These are phyloP conservation scores for Notarius lentiginosus DNA, from an alignment of 2,113 vertebrate genomes.

Conservation along the genomic window DNA sequence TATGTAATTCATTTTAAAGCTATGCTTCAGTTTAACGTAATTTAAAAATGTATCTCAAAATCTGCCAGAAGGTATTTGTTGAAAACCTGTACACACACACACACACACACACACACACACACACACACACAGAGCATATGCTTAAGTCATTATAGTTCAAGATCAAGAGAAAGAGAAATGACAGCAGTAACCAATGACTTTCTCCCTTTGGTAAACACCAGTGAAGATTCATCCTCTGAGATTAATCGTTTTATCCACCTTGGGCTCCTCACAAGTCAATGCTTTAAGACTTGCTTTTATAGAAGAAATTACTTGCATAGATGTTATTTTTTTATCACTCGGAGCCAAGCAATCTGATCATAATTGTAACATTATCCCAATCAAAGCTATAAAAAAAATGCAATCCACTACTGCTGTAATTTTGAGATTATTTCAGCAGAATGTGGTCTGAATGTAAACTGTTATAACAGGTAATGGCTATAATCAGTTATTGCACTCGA, in stretches of 20 bases:
- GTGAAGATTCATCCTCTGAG: slow-evolving; percentile 53
- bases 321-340: slow-evolving; percentile 35
- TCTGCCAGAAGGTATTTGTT: slow-evolving; percentile 40
- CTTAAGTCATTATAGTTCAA: slow-evolving; percentile 70
- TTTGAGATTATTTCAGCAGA: background rate
- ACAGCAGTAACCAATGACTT: slow-evolving; percentile 63
- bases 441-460: background rate
- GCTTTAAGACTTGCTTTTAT: slow-evolving; percentile 36
- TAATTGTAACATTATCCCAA: slow-evolving; percentile 5
- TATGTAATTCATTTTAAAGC: background rate
- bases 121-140: slow-evolving; percentile 60
- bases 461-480: background rate
- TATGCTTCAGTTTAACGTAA: slow-evolving; percentile 1
- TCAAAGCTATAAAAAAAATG: background rate
- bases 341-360: slow-evolving; percentile 3
- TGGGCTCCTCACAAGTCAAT: slow-evolving; percentile 49
- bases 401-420: background rate
- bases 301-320: slow-evolving; percentile 42
- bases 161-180: slow-evolving; percentile 65
- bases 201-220: slow-evolving; percentile 64
- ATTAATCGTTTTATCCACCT: slow-evolving; percentile 50
- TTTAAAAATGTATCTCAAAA: slow-evolving; percentile 49
- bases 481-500: background rate
- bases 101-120: background rate
- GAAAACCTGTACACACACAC: slow-evolving; percentile 27